These are phyloP conservation scores for Dicerorhinus sumatrensis DNA, from an alignment of 2,113 vertebrate genomes.

Conservation along the genomic window DNA sequence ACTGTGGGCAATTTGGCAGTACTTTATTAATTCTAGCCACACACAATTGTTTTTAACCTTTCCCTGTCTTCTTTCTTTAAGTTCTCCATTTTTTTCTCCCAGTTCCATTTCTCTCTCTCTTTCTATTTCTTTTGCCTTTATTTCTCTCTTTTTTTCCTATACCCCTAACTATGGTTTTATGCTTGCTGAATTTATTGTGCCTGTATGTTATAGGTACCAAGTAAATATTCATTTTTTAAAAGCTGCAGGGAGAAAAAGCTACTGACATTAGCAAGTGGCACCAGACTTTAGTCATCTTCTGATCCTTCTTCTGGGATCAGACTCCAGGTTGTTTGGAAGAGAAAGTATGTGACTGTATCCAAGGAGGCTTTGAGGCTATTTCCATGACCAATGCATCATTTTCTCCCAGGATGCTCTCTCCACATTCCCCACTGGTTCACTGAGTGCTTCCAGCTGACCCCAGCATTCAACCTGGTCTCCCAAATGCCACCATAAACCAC, in stretches of 20 bases:
- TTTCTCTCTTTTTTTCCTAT: background rate
- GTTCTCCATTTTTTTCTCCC: background rate
- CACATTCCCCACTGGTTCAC: background rate
- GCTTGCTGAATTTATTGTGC: background rate
- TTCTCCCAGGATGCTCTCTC: background rate
- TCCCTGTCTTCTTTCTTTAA: background rate
- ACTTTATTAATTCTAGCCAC: background rate
- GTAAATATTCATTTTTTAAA: background rate
- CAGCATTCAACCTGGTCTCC: background rate
- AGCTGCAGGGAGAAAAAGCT: background rate
- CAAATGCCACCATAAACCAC: background rate
- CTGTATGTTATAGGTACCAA: background rate
- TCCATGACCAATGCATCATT: background rate
- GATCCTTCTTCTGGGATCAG: background rate
- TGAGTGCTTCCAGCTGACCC: background rate
- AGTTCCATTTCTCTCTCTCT: background rate
- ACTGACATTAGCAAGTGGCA: background rate
- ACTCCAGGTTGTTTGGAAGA: background rate
- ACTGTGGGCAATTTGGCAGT: accelerated
- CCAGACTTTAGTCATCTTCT: background rate
- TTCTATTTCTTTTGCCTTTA: background rate
- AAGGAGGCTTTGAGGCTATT: background rate
- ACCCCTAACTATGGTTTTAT: background rate
- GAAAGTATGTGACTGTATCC: background rate
- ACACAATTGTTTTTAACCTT: background rate